Evolutionary conservation across 2,888 invertebrate genomes (phyloP), one percentile per base, ranked within the genome.

Genomic region (Ethmia dodecea): DNA sequence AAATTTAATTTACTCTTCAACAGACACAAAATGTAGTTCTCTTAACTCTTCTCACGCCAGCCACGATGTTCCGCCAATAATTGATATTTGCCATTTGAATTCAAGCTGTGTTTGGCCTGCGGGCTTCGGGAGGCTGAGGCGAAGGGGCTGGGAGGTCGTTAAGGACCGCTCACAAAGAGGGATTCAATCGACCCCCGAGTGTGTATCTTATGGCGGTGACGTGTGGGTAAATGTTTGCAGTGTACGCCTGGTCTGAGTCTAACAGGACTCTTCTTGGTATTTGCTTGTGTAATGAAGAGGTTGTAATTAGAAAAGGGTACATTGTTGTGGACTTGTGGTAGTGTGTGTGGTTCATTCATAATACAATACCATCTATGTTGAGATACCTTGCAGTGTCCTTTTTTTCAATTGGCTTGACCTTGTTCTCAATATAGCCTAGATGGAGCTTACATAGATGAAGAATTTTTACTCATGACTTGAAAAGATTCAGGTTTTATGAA

Each of bases 31-130:
- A n/a, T n/a, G n/a, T n/a, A n/a, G n/a, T n/a, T n/a, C n/a, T n/a
- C 18, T 8, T 18, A 8, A 5, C 26, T 36, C 36, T 43, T 43
- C 47, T 47, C 43, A 42, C 36, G 35, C 16, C 13, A 16, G 22
- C 25, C 20, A 36, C 29, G 40, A 12, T 37, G 36, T 42, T 45
- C 39, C 40, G 33, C 52, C 58, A 62, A 64, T 69, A 70, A 70
- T 70, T 73, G 70, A 66, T 75, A 74, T 73, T 73, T 70, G 60
- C 65, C 60, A 71, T 75, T 70, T 66, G 64, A 68, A 76, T 74
- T 72, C 74, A 63, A 59, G 52, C 59, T 50, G 65, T 58, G 67
- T 64, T 60, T 52, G 52, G 52, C 45, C 47, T 39, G 45, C 43
- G 28, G 25, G 37, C 25, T 18, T 22, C 8, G 32, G 29, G 47